Percentiles rank a stretch among this genome's conserved stretches.
Conservation (phyloP, 2,113 vertebrate genomes). For the Mormyrus iriodes region DNA sequence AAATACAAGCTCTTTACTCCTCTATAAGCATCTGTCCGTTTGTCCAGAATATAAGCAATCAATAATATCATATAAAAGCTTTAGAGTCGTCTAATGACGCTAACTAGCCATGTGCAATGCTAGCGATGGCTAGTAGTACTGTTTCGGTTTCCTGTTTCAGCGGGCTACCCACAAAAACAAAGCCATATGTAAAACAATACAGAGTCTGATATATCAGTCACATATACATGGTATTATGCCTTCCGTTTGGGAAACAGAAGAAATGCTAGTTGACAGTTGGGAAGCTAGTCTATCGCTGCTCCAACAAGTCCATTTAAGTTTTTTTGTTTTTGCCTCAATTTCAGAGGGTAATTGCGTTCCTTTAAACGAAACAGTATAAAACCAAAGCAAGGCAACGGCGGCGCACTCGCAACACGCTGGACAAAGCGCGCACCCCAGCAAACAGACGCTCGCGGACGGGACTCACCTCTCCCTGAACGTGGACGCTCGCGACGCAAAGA, state of each 20-base stretch:
- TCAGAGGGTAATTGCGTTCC: background rate
- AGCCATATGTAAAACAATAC: background rate
- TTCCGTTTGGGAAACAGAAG: background rate
- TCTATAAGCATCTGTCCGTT: background rate
- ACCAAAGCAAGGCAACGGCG: background rate
- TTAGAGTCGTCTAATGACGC: background rate
- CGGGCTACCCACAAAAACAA: background rate
- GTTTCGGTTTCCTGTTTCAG: background rate
- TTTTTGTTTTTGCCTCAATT: background rate
- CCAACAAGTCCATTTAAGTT: background rate
- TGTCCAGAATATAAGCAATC: background rate
- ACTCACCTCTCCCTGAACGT: slow-evolving; percentile 49
- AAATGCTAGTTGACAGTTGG: background rate
- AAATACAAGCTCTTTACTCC: background rate
- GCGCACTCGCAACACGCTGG: background rate
- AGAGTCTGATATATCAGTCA: background rate
- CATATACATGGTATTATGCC: background rate
- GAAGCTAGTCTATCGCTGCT: background rate
- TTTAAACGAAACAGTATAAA: background rate
- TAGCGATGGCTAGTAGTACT: background rate
- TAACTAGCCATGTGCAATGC: background rate
- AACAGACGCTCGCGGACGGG: background rate
- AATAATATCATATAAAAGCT: background rate
- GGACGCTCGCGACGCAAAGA: slow-evolving; percentile 17
- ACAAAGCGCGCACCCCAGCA: background rate